Percentiles rank a stretch among this genome's conserved stretches.
Evolutionary conservation across 2,797 vertebrate species (phyloP).

Genomic region (Rallus crepitans): DNA sequence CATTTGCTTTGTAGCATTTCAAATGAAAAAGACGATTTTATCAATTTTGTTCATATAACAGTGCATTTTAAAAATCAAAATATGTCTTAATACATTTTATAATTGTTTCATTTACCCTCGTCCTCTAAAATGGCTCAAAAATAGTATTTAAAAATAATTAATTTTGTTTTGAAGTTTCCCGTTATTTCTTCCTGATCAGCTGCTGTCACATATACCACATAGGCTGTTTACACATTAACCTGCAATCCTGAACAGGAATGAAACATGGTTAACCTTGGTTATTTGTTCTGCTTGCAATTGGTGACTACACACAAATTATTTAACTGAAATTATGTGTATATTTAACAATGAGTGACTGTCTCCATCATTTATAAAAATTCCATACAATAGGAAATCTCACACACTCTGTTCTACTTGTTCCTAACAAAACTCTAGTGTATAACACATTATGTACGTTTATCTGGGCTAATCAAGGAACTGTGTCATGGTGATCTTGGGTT

Average conservation of each 20-base stretch:
- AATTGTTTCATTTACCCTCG: neutral
- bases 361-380: neutral
- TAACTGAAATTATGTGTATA: neutral
- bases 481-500: neutral
- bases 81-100: neutral
- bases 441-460: neutral
- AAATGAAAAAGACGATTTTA: neutral
- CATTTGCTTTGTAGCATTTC: neutral
- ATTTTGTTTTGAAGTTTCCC: neutral
- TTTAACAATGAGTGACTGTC: neutral
- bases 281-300: neutral
- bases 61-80: neutral
- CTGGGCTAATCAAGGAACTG: neutral
- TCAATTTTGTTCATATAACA: neutral
- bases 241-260: neutral
- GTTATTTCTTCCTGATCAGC: neutral
- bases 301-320: neutral
- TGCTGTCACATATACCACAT: neutral
- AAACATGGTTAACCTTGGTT: neutral
- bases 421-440: neutral
- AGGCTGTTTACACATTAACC: neutral
- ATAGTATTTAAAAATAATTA: neutral
- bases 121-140: neutral
- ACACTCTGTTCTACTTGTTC: neutral
- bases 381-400: neutral